These are phyloP conservation scores for Trachelus troglodyta DNA, from an alignment of 2,888 invertebrate genomes.

Conservation along the genomic window DNA sequence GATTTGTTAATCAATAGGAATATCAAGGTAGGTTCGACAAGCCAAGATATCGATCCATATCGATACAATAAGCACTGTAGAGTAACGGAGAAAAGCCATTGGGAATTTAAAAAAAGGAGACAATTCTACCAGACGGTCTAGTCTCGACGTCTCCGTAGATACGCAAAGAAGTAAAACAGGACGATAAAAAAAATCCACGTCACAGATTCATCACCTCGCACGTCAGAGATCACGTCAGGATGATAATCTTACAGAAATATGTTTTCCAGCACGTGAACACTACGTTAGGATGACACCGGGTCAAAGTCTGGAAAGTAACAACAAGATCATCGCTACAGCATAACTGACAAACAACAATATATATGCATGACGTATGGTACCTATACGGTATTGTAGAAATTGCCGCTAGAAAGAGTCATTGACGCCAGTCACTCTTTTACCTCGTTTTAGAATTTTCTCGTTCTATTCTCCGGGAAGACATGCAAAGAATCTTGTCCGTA, in stretches of 20 bases:
- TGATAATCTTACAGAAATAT: background rate
- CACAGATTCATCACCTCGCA: background rate
- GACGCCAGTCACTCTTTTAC: background rate
- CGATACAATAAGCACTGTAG: background rate
- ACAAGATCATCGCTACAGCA: background rate
- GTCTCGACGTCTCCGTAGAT: background rate
- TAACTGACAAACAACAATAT: background rate
- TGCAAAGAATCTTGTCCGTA: background rate
- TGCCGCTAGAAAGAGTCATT: background rate
- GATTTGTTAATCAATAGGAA: background rate
- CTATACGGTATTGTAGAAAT: background rate
- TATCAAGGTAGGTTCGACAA: background rate
- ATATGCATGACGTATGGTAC: background rate
- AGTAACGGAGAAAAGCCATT: background rate
- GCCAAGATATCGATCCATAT: background rate
- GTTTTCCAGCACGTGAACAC: slow-evolving; percentile 1
- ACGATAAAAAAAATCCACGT: background rate
- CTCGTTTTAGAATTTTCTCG: too few relatives aligned
- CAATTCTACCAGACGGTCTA: too few relatives aligned
- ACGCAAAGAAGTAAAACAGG: background rate
- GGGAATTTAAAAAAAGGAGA: too few relatives aligned
- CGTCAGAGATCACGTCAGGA: background rate
- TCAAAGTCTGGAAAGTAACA: background rate
- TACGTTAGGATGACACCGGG: background rate
- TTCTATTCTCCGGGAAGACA: background rate